Conservation (phyloP, 2,797 vertebrate species). For the Acipenser transmontanus region DNA sequence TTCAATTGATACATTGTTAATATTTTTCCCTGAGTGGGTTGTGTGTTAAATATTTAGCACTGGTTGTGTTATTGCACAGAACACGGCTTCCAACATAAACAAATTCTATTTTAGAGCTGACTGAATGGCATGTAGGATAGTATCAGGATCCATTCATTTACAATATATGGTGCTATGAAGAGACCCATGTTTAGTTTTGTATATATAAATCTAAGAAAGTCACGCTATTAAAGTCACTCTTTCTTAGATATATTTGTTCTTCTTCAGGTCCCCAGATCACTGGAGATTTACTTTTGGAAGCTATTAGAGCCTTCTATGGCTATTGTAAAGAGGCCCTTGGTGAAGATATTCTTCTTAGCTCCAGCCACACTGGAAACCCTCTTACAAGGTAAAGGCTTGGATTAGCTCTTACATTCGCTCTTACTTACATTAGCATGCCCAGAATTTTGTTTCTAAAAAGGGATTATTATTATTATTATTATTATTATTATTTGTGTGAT, state of each 20-base stretch:
- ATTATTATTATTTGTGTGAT: no score
- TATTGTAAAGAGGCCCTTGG: constrained; percentile 79
- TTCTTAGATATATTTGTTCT: constrained; percentile 7
- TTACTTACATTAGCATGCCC: background rate
- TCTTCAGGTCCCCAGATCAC: constrained; percentile 75
- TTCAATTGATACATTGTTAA: no score
- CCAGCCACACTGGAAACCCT: constrained; percentile 68
- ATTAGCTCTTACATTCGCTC: background rate
- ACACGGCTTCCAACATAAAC: no score
- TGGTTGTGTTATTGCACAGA: no score
- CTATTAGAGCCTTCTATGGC: constrained; percentile 81
- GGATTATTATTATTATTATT: no score
- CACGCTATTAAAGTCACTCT: background rate
- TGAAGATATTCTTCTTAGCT: constrained; percentile 61
- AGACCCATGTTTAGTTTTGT: no score
- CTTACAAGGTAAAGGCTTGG: constrained; percentile 64
- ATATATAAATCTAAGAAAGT: background rate
- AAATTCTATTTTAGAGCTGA: no score
- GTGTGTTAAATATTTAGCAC: no score
- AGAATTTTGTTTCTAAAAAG: background rate
- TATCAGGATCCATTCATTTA: no score
- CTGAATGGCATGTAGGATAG: no score
- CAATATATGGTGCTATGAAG: no score
- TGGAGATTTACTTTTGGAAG: constrained; percentile 80
- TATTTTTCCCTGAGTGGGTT: no score